A percentile compares a stretch with the other conserved stretches of the same genome.
Evolutionary conservation across 2,113 vertebrate genomes (phyloP).

Genomic region (Rhinopomastus cyanomelas): DNA sequence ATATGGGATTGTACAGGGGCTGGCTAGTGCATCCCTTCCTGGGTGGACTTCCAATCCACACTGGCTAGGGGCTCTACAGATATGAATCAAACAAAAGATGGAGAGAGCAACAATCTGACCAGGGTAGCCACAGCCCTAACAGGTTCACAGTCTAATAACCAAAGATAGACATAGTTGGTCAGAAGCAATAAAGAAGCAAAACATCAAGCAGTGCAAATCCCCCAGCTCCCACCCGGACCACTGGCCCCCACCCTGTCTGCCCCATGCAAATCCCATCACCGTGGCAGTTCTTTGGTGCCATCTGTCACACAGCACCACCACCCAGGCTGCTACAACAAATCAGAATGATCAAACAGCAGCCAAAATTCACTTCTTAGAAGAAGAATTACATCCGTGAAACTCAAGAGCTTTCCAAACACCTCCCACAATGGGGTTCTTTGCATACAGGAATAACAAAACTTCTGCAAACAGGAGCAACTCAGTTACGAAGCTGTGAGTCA

Average conservation of each 20-base stretch:
- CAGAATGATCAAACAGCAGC: neutral
- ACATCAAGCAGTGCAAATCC: neutral
- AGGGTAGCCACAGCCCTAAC: neutral
- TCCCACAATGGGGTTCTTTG: neutral
- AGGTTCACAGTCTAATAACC: neutral
- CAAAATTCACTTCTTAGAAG: neutral
- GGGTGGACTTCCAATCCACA: neutral
- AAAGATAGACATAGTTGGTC: neutral
- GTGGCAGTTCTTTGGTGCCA: neutral
- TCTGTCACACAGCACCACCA: neutral
- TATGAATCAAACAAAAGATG: neutral
- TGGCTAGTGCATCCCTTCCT: neutral
- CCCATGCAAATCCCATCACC: fast-evolving
- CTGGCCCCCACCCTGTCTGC: neutral
- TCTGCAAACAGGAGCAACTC: neutral
- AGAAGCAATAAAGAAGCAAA: neutral
- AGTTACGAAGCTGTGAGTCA: neutral
- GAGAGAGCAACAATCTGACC: neutral
- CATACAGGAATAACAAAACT: neutral
- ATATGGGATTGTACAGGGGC: neutral
- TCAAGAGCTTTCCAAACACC: neutral
- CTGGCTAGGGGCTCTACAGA: neutral
- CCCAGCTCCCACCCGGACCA: neutral
- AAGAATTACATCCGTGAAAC: neutral
- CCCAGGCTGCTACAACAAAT: neutral